These are phyloP conservation scores for Automeris io DNA, from an alignment of 2,888 invertebrate species.

Conservation along the genomic window DNA sequence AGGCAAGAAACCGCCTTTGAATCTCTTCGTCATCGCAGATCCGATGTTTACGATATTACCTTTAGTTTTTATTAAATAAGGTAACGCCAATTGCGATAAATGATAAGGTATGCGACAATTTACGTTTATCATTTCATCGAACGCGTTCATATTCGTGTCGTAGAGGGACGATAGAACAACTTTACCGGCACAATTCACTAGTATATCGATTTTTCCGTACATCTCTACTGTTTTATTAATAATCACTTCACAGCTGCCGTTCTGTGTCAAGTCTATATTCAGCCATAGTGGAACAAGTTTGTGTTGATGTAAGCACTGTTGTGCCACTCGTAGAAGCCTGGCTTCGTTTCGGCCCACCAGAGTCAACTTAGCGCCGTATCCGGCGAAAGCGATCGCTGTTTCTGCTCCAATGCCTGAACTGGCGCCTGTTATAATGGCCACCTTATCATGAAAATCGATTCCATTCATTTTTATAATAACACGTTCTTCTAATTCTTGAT, in stretches of 20 bases:
- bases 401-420: constrained; percentile 47
- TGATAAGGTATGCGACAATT: constrained; percentile 40
- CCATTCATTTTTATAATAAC: constrained; percentile 22
- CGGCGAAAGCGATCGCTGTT: constrained; percentile 32
- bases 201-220: constrained; percentile 36
- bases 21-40: constrained; percentile 29
- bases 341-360: constrained; percentile 35
- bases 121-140: constrained; percentile 41
- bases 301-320: constrained; percentile 24
- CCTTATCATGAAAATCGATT: constrained; percentile 36
- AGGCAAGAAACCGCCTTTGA: constrained; percentile 31
- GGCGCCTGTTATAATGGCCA: constrained; percentile 44
- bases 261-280: constrained; percentile 27
- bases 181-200: constrained; percentile 41
- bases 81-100: constrained; percentile 34
- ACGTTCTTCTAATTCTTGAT: neutral
- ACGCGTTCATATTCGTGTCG: constrained; percentile 31
- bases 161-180: constrained; percentile 28
- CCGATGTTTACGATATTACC: constrained; percentile 43
- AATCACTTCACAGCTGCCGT: constrained; percentile 33
- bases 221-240: constrained; percentile 32
- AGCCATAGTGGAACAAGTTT: constrained; percentile 25
- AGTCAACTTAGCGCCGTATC: constrained; percentile 31
- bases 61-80: constrained; percentile 37
- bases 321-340: constrained; percentile 27